phyloP scores from a whole-genome alignment of 2,113 vertebrate genomes.

The Beaufortia kweichowensis region DNA sequence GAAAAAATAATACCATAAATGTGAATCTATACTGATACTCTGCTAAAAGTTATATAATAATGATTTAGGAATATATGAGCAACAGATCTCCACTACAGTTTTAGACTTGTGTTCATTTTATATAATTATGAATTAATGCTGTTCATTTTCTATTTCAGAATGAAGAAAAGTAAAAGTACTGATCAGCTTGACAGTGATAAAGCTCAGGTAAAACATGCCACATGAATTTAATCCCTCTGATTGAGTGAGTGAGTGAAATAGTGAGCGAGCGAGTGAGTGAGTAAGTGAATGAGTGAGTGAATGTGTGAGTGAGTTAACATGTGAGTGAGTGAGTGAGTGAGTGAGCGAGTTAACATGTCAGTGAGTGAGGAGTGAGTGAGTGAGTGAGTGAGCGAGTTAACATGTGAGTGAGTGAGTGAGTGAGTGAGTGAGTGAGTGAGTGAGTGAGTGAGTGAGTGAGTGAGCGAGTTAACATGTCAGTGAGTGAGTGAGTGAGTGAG shows the following conservation, averaged over 20 bases:
- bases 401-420: neutral
- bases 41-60: too few relatives aligned
- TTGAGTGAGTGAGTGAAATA: too few relatives aligned
- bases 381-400: too few relatives aligned
- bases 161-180: constrained; percentile 48
- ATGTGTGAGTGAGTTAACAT: too few relatives aligned
- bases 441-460: neutral
- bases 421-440: neutral
- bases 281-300: too few relatives aligned
- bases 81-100: neutral
- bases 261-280: too few relatives aligned
- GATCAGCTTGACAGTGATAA: constrained; percentile 44
- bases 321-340: constrained; percentile 4
- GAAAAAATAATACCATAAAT: too few relatives aligned
- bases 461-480: neutral
- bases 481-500: too few relatives aligned
- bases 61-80: too few relatives aligned
- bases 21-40: too few relatives aligned
- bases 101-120: neutral
- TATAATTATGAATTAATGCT: neutral
- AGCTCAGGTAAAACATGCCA: constrained; percentile 26
- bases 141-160: constrained; percentile 14
- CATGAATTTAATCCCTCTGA: too few relatives aligned
- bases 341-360: neutral
- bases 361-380: constrained; percentile 4